A percentile compares a stretch with the other conserved stretches of the same genome.
Evolutionary conservation across 2,797 vertebrate species (phyloP).

Genomic region (Chloroceryle inda): DNA sequence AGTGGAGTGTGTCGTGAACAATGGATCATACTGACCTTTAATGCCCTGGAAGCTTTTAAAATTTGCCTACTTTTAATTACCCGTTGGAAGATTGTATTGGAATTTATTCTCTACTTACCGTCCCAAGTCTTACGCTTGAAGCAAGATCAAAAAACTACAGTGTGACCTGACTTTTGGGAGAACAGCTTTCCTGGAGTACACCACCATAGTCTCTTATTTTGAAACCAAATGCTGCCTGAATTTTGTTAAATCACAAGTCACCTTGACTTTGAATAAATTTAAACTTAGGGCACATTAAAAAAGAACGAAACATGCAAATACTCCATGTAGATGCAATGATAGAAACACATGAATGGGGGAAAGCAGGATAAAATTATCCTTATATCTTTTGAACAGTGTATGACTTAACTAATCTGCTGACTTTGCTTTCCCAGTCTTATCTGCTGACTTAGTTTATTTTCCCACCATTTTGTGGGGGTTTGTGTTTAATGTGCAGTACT

Average conservation of each 20-base stretch:
- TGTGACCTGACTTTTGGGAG: neutral
- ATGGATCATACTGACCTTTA: neutral
- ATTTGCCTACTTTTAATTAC: neutral
- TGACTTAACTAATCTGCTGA: neutral
- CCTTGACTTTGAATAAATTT: neutral
- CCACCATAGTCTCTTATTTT: neutral
- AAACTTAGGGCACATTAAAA: neutral
- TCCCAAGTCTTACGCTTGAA: neutral
- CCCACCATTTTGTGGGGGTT: neutral
- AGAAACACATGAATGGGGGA: neutral
- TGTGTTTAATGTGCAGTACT: neutral
- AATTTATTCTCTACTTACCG: neutral
- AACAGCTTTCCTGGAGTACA: neutral
- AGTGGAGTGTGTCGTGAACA: neutral
- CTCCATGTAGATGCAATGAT: neutral
- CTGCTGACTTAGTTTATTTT: constrained; percentile 38
- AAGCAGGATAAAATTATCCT: neutral
- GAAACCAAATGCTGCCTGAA: neutral
- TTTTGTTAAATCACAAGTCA: neutral
- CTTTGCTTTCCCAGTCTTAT: constrained; percentile 34
- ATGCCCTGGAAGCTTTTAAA: neutral
- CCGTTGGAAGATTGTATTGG: neutral
- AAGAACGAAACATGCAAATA: neutral
- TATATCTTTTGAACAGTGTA: neutral
- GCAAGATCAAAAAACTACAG: neutral